These are phyloP conservation scores for Ophonus ardosiacus DNA, from an alignment of 2,888 invertebrate species.

Conservation along the genomic window DNA sequence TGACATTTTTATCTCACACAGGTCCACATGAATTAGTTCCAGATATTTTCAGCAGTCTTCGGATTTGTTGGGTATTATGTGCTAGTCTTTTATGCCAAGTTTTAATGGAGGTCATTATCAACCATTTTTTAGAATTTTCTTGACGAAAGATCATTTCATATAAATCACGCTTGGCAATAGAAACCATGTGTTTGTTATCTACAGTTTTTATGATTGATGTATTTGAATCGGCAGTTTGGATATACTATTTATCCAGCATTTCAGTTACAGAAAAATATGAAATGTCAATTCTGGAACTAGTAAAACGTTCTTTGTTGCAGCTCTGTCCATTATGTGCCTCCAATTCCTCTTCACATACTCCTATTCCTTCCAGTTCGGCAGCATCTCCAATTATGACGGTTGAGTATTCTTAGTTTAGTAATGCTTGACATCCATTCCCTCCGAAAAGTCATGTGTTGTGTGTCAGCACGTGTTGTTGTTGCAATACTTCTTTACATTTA, in stretches of 20 bases:
- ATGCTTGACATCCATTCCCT: conserved; percentile 46
- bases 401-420: background rate
- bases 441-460: conserved; percentile 58
- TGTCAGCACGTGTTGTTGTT: conserved; percentile 57
- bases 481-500: conserved; percentile 59
- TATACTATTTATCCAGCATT: conserved; percentile 67
- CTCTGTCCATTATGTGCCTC: conserved; percentile 9
- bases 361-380: background rate
- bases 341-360: conserved; percentile 64
- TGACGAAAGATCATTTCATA: too few species aligned
- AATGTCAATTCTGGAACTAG: conserved; percentile 51
- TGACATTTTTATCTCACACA: too few species aligned
- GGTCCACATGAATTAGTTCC: too few species aligned
- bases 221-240: conserved; percentile 65
- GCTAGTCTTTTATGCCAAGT: too few species aligned
- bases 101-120: too few species aligned
- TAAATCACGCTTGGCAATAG: too few species aligned
- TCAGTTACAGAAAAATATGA: conserved; percentile 66
- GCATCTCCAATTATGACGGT: background rate
- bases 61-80: too few species aligned
- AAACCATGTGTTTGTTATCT: conserved; percentile 26
- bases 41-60: too few species aligned
- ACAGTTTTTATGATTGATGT: conserved; percentile 65
- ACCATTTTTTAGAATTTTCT: too few species aligned
- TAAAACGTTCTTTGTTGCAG: conserved; percentile 64